Evolutionary conservation across 2,888 invertebrate species (phyloP), one percentile per base, ranked within the genome.

Genomic region (Dicyrtoma fusca): DNA sequence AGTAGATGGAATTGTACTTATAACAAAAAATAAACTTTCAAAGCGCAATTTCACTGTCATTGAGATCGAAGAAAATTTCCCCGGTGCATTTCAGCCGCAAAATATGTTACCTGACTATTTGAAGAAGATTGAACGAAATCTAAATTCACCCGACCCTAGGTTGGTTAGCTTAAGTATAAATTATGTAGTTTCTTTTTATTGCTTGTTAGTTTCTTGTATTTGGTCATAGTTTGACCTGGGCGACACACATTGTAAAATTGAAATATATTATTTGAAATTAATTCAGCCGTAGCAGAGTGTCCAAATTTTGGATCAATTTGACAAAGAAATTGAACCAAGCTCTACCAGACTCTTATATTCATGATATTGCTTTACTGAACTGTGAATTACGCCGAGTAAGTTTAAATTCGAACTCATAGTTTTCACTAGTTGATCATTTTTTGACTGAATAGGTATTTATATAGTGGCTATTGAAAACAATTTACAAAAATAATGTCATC

Each of bases 311-410:
- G 79, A 62, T 69, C 13, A 68, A 65, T 17, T 68, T 79, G 6
- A 70, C 76, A 0, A 75, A 75, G 19, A 70, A 76, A 53, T 71
- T 76, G 21, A 77, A 79, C 42, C 49, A 68, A 3, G 75, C 77
- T 1, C 57, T 62, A 0, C 55, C 69, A 1, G 75, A 76, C 51
- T 76, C 79, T 8, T 66, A 65, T 8, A 71, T 77, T 47, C 76
- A 77, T 61, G 77, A 79, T 49, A 69, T 77, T 49, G 79, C 77
- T 11, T 62, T 79, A n/a, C 65, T 79, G 55, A 76, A 77, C 53
- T 74, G 74, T 64, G 63, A 69, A 17, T 19, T 79, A 13, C 79
- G 74, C 25, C 66, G 5, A 66, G 64, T 69, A 45, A 42, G 70
- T 34, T 25, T n/a, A n/a, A n/a, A n/a, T n/a, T n/a, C n/a, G n/a